Evolutionary conservation across 2,113 vertebrate species (phyloP).

Genomic region (Dendrocopos noguchii): DNA sequence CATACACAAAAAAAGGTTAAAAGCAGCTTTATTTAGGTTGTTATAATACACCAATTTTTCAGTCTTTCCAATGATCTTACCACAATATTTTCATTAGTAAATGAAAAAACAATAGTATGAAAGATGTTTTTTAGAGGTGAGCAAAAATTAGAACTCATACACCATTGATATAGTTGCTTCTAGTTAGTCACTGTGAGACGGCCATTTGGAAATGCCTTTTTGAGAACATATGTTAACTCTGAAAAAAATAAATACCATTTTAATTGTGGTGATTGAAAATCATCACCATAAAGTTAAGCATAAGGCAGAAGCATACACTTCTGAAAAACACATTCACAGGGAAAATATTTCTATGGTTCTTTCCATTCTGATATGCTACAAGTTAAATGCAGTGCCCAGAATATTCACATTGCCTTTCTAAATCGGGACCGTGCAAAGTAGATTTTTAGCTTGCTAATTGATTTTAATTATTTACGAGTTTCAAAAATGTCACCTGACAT

Average conservation of each 20-base stretch:
- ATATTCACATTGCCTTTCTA: neutral
- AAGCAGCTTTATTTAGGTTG: neutral
- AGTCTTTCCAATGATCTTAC: neutral
- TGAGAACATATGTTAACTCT: neutral
- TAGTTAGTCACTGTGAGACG: neutral
- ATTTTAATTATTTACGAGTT: neutral
- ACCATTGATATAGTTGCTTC: neutral
- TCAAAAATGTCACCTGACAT: neutral
- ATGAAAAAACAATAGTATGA: neutral
- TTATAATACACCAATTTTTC: neutral
- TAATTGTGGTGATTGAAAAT: neutral
- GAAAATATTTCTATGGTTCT: neutral
- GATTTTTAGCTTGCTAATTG: neutral
- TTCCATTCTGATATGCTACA: neutral
- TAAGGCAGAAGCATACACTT: neutral
- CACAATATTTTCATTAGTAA: neutral
- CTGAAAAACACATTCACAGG: neutral
- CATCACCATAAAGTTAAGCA: neutral
- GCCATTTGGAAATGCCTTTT: neutral
- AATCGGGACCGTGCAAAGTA: fast-evolving
- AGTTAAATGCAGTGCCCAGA: neutral
- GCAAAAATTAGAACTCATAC: neutral
- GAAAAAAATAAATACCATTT: neutral
- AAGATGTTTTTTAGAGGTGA: neutral
- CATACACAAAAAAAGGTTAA: neutral